These are phyloP conservation scores for Selenia dentaria DNA, from an alignment of 2,888 invertebrate species.

Conservation along the genomic window DNA sequence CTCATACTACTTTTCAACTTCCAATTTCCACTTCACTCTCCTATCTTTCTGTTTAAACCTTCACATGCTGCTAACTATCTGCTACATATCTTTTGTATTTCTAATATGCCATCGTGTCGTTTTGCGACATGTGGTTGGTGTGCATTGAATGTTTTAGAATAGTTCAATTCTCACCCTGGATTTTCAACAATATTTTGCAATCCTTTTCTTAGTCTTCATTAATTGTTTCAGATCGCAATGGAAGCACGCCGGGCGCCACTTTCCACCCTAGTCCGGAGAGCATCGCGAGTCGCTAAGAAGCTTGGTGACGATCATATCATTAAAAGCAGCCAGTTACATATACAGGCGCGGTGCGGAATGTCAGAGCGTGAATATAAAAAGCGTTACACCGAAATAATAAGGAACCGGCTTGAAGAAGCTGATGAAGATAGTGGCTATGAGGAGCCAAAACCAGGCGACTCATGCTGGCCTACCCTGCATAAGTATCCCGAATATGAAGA, in stretches of 20 bases:
- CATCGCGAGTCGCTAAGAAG: neutral
- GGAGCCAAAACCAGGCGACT: neutral
- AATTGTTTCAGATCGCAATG: neutral
- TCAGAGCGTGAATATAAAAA: neutral
- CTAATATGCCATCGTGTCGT: too few species aligned
- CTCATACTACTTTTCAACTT: too few species aligned
- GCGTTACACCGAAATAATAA: neutral
- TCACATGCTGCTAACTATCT: too few species aligned
- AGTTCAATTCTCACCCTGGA: too few species aligned
- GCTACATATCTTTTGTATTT: too few species aligned
- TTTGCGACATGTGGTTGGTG: too few species aligned
- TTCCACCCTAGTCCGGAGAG: neutral
- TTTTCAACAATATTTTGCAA: too few species aligned
- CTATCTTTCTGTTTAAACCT: too few species aligned
- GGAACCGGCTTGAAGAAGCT: neutral
- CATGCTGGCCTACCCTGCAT: neutral
- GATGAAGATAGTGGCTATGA: neutral
- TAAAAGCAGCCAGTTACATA: neutral
- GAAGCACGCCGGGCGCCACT: neutral
- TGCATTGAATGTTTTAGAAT: too few species aligned
- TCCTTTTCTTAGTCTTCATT: too few species aligned
- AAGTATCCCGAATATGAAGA: neutral
- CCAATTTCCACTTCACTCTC: too few species aligned
- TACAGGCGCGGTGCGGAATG: neutral
- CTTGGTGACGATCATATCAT: neutral